phyloP scores from a whole-genome alignment of 1,140 invertebrate species.

The Amyelois transitella region DNA sequence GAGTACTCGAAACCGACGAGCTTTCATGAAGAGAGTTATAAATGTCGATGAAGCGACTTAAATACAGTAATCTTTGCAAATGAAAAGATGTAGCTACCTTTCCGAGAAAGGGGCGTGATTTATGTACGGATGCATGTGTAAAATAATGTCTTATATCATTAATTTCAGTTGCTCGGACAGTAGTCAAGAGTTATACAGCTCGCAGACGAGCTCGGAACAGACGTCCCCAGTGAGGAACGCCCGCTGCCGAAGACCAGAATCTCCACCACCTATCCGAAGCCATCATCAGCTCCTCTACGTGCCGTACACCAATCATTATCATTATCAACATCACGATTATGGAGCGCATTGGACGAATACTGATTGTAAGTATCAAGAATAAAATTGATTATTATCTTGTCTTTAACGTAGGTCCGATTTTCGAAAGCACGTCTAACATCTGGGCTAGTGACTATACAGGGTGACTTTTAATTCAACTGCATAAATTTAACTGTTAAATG shows the following conservation, averaged over 20 bases:
- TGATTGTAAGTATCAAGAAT: constrained; percentile 42
- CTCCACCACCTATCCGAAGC: constrained; percentile 78
- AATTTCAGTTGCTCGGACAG: constrained; percentile 57
- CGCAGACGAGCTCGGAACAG: constrained; percentile 61
- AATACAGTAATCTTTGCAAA: no score
- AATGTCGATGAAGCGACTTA: no score
- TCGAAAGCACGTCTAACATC: no score
- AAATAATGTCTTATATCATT: background rate
- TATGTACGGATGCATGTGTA: background rate
- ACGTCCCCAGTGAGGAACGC: constrained; percentile 51
- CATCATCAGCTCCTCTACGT: constrained; percentile 84
- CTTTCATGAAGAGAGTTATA: no score
- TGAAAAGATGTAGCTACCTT: no score
- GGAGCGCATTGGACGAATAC: constrained; percentile 39
- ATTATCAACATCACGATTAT: constrained; percentile 57
- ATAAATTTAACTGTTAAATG: no score
- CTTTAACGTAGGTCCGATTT: no score
- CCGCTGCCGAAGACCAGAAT: constrained; percentile 76
- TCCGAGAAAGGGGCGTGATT: no score
- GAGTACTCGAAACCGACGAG: no score
- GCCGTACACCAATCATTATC: constrained; percentile 78
- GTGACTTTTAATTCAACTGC: no score
- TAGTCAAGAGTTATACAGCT: constrained; percentile 65
- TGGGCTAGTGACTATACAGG: no score
- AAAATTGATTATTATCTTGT: no score